A percentile compares a stretch with the other conserved stretches of the same genome.
These are phyloP conservation scores for Falco biarmicus DNA, from an alignment of 2,797 vertebrate genomes.

Conservation along the genomic window DNA sequence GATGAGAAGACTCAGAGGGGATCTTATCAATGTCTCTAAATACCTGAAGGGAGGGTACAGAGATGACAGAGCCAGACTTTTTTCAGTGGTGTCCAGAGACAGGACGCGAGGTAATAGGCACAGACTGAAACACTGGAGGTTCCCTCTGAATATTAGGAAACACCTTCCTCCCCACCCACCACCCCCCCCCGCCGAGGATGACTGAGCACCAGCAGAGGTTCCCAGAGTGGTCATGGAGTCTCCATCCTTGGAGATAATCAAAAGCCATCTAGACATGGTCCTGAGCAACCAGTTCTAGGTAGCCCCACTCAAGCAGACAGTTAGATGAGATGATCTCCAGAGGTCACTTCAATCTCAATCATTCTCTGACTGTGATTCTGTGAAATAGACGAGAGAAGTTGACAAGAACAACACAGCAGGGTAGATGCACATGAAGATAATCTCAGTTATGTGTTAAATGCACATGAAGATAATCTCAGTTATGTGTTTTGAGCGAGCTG, in stretches of 20 bases:
- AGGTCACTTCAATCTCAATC: background rate
- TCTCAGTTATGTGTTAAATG: background rate
- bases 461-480: background rate
- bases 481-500: background rate
- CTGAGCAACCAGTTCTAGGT: background rate
- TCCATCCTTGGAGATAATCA: background rate
- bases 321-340: background rate
- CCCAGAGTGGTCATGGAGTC: background rate
- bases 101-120: too few relatives aligned
- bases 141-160: background rate
- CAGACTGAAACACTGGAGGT: background rate
- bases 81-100: background rate
- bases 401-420: background rate
- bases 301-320: background rate
- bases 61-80: background rate
- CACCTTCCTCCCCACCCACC: background rate
- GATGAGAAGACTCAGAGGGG: background rate
- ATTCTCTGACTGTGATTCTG: background rate
- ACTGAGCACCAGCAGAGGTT: background rate
- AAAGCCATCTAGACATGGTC: background rate
- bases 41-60: background rate
- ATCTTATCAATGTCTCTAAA: background rate
- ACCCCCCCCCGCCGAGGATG: background rate
- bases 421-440: background rate
- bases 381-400: background rate